Percentiles rank a stretch among this genome's conserved stretches.
Evolutionary conservation across 2,797 vertebrate genomes (phyloP).

Genomic region (Chanos chanos): DNA sequence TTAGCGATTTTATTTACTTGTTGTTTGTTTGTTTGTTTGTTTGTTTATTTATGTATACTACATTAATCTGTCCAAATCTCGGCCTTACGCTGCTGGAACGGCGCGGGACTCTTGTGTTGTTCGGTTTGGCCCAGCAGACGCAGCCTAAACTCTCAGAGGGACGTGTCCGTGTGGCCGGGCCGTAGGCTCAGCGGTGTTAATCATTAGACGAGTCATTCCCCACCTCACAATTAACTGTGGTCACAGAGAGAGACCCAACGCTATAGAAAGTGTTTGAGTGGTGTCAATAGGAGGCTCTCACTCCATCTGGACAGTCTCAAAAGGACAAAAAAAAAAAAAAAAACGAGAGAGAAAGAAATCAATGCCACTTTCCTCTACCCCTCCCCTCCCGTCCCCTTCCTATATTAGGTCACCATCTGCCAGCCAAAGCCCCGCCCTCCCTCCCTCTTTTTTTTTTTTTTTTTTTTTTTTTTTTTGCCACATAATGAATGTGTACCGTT

Average conservation of each 20-base stretch:
- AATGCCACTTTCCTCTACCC: conserved; percentile 37
- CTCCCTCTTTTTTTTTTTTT: conserved; percentile 20
- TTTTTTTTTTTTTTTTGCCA: conserved; percentile 24
- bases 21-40: no score
- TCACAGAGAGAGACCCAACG: conserved; percentile 7
- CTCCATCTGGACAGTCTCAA: conserved; percentile 49
- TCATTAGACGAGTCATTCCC: neutral
- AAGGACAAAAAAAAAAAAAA: conserved; percentile 15
- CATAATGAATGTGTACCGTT: conserved; percentile 28
- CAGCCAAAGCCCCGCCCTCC: neutral
- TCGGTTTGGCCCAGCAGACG: no score
- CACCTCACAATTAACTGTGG: conserved; percentile 11
- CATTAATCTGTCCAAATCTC: no score
- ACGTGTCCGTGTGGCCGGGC: no score
- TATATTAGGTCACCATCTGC: conserved; percentile 46
- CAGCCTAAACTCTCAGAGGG: no score
- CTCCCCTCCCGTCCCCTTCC: conserved; percentile 29
- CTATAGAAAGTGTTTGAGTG: conserved; percentile 35
- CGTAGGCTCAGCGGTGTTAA: no score
- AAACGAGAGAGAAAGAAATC: conserved; percentile 30
- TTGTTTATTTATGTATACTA: no score
- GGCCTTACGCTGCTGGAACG: no score
- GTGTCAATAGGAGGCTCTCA: conserved; percentile 45
- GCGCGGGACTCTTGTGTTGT: no score
- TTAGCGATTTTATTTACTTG: no score